A percentile compares a stretch with the other conserved stretches of the same genome.
Conservation (phyloP, 2,797 vertebrate genomes). For the Mormyrus hasselquistii region DNA sequence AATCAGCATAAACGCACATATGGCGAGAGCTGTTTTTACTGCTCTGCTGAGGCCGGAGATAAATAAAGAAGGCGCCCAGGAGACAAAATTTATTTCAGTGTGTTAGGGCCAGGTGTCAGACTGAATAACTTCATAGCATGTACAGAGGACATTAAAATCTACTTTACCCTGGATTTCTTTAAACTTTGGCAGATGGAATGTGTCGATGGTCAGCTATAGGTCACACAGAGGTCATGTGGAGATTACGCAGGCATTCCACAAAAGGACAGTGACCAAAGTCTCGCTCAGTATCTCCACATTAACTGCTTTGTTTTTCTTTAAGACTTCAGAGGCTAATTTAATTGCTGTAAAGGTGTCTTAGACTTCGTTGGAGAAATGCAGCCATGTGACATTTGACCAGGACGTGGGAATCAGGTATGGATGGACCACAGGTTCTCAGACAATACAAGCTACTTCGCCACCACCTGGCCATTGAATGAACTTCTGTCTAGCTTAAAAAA, state of each 20-base stretch:
- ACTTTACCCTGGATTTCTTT: constrained; percentile 3
- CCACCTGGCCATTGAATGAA: not conserved
- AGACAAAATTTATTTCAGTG: constrained; percentile 38
- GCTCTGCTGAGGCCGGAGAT: constrained; percentile 23
- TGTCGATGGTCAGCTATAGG: not conserved
- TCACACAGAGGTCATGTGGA: not conserved
- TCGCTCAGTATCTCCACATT: not conserved
- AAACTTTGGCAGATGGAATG: not conserved
- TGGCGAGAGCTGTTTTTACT: constrained; percentile 32
- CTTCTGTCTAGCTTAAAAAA: not conserved
- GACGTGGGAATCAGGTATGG: not conserved
- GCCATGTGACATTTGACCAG: not conserved
- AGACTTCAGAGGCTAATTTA: not conserved
- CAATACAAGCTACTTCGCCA: not conserved
- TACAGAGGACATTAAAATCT: not conserved
- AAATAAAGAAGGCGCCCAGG: constrained; percentile 32
- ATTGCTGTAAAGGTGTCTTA: not conserved
- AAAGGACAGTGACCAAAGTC: not conserved
- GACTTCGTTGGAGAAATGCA: not conserved
- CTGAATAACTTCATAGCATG: constrained; percentile 15
- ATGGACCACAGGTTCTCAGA: not conserved
- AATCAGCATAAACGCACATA: constrained; percentile 37
- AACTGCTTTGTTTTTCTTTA: not conserved
- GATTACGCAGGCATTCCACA: not conserved
- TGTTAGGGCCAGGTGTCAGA: constrained; percentile 26